Percentiles rank a stretch among this genome's conserved stretches.
These are phyloP conservation scores for Echinarachnius parma DNA, from an alignment of 53 echinoderm and acorn worm species.

Conservation along the genomic window DNA sequence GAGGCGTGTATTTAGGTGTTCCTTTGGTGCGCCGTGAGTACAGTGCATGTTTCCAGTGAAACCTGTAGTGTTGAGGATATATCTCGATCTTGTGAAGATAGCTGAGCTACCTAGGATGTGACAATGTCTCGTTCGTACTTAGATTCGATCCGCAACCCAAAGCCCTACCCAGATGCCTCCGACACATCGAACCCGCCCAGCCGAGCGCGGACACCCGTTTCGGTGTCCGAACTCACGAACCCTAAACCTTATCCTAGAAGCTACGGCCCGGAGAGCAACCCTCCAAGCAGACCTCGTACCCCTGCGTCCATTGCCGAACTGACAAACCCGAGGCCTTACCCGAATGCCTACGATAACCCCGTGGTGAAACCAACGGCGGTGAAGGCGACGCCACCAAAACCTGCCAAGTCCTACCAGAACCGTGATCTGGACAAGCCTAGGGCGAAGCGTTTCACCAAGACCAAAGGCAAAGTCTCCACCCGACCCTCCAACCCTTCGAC, in stretches of 20 bases:
- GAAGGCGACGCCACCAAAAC: background rate
- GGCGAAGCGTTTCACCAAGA: slow-evolving; percentile 14
- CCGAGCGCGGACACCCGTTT: slow-evolving; percentile 20
- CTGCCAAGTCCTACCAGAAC: background rate
- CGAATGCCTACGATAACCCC: background rate
- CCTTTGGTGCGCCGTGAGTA: too few species aligned
- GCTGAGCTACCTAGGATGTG: background rate
- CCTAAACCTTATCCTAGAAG: too few species aligned
- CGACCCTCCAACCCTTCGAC: background rate
- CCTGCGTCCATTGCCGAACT: slow-evolving; percentile 34
- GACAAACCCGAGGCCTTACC: slow-evolving; percentile 35
- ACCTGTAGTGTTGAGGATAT: too few species aligned
- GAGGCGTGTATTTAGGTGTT: too few species aligned
- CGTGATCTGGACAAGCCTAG: slow-evolving; percentile 23
- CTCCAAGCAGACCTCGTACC: slow-evolving; percentile 28
- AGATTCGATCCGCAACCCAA: slow-evolving; percentile 28
- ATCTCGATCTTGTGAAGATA: slow-evolving; percentile 1
- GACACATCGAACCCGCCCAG: slow-evolving; percentile 17
- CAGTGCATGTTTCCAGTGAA: too few species aligned
- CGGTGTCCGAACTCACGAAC: background rate
- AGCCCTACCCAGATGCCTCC: slow-evolving; percentile 32
- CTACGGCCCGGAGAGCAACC: too few species aligned
- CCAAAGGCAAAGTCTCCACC: slow-evolving; percentile 6
- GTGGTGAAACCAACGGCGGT: slow-evolving; percentile 22
- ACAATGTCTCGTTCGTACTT: slow-evolving; percentile 16